A percentile compares a stretch with the other conserved stretches of the same genome.
Conservation (phyloP, 2,797 vertebrate genomes). For the Darevskia nairensis region DNA sequence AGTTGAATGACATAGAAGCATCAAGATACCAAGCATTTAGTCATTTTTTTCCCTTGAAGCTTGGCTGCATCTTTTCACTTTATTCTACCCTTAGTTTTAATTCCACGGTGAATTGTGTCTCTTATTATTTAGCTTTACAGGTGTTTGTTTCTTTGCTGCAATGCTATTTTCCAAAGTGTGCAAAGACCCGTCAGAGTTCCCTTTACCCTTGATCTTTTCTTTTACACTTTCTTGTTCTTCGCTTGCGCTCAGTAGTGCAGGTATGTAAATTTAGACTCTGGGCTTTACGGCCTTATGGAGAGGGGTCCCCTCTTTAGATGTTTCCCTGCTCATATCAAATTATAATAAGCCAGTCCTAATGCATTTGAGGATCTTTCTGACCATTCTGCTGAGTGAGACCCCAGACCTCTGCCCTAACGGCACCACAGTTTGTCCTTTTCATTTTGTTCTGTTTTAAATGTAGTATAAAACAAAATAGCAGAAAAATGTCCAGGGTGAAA, state of each 20-base stretch:
- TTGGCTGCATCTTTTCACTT: constrained; percentile 30
- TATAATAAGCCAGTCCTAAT: too few relatives aligned
- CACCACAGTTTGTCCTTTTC: too few relatives aligned
- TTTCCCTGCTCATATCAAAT: too few relatives aligned
- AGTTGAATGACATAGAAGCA: constrained; percentile 34
- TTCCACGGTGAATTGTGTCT: constrained; percentile 47
- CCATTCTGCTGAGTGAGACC: too few relatives aligned
- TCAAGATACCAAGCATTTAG: constrained; percentile 53
- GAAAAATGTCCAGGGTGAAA: too few relatives aligned
- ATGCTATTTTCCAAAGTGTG: neutral
- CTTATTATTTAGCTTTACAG: constrained; percentile 40
- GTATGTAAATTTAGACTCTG: neutral
- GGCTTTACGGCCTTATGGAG: neutral
- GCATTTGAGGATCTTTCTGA: too few relatives aligned
- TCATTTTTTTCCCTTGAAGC: constrained; percentile 34
- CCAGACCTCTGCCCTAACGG: too few relatives aligned
- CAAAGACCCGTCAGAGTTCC: neutral
- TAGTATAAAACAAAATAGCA: too few relatives aligned
- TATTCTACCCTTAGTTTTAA: constrained; percentile 18
- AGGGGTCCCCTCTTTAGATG: neutral
- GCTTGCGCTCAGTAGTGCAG: neutral
- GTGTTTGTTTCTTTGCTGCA: constrained; percentile 21
- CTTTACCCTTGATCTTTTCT: neutral
- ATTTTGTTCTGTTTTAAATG: too few relatives aligned
- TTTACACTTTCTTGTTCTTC: neutral